Evolutionary conservation across 2,113 vertebrate species (phyloP).

Genomic region (Alligator mississippiensis): DNA sequence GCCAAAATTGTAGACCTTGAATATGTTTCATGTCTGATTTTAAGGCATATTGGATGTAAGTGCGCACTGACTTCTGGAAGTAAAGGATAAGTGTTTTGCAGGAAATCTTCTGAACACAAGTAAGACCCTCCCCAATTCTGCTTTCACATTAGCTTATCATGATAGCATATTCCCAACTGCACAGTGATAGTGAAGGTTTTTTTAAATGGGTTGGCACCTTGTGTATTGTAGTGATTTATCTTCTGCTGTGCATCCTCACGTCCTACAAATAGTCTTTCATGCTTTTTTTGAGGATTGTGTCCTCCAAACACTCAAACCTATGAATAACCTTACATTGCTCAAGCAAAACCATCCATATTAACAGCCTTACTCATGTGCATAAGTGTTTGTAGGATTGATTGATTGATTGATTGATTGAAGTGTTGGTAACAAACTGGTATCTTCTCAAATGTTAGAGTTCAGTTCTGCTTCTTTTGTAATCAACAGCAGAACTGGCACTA

Average conservation of each 20-base stretch:
- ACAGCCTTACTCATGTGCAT: not conserved
- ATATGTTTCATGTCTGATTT: slow-evolving; percentile 23
- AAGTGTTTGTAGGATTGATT: not conserved
- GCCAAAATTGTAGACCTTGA: not conserved
- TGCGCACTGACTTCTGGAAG: slow-evolving; percentile 25
- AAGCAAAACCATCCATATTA: not conserved
- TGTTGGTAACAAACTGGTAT: slow-evolving; percentile 22
- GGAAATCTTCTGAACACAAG: not conserved
- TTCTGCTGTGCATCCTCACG: not conserved
- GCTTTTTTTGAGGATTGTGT: not conserved
- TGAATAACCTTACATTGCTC: not conserved
- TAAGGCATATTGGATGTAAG: not conserved
- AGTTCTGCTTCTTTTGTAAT: slow-evolving; percentile 1
- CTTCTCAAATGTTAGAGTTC: not conserved
- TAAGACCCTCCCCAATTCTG: not conserved
- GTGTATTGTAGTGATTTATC: not conserved
- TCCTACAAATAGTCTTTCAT: not conserved
- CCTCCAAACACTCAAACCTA: not conserved
- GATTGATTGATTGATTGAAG: not conserved
- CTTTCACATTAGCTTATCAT: not conserved
- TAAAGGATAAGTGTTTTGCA: not conserved
- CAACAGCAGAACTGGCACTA: not conserved
- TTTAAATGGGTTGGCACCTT: not conserved
- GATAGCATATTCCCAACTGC: not conserved
- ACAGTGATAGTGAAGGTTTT: accelerated